These are phyloP conservation scores for Leptoclinus maculatus DNA, from an alignment of 2,797 vertebrate genomes.

Conservation along the genomic window DNA sequence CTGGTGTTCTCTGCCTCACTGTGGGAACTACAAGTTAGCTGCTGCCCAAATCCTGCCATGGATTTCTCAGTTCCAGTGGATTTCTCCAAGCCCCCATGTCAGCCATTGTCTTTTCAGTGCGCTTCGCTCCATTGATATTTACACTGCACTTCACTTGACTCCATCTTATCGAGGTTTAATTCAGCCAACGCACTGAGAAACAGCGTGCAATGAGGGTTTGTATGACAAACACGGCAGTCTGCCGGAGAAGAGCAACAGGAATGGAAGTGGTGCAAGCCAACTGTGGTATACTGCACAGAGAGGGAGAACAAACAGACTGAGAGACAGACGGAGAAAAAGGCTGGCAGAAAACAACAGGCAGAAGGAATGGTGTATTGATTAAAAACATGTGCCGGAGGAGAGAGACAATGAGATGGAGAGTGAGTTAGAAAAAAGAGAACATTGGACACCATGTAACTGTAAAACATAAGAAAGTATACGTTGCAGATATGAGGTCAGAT, in stretches of 20 bases:
- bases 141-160: slow-evolving; percentile 5
- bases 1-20: not conserved
- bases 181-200: not conserved
- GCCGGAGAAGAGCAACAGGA: slow-evolving; percentile 49
- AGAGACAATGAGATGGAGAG: slow-evolving; percentile 39
- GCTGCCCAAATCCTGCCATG: not conserved
- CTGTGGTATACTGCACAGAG: slow-evolving; percentile 38
- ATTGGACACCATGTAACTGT: not conserved
- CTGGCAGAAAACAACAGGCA: slow-evolving; percentile 47
- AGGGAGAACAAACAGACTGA: slow-evolving; percentile 56
- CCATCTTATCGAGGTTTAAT: not conserved
- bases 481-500: slow-evolving; percentile 1
- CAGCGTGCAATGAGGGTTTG: slow-evolving; percentile 26
- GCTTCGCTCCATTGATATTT: slow-evolving; percentile 16
- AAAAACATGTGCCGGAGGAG: slow-evolving; percentile 36
- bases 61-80: not conserved
- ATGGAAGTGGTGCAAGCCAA: slow-evolving; percentile 41
- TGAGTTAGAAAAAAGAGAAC: slow-evolving; percentile 1
- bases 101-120: not conserved
- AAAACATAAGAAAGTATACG: not conserved
- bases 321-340: slow-evolving; percentile 59
- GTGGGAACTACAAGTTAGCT: not conserved
- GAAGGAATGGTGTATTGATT: slow-evolving; percentile 46
- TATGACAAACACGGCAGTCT: slow-evolving; percentile 59
- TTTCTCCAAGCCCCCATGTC: not conserved